Percentiles rank a stretch among this genome's conserved stretches.
Evolutionary conservation across 2,797 vertebrate species (phyloP).

Genomic region (Malurus leucopterus): DNA sequence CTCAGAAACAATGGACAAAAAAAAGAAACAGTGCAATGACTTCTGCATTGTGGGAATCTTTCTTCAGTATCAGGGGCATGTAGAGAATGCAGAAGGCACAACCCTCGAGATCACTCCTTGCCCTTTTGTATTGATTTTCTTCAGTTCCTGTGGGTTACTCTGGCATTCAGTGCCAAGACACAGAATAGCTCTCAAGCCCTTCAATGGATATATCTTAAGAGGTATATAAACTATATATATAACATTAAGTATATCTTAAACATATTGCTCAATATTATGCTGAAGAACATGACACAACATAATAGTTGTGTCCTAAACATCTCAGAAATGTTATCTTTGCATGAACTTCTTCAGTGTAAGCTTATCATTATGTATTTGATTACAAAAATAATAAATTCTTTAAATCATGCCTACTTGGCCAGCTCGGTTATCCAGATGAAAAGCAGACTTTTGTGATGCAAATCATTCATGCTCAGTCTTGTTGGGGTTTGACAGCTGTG

Average conservation of each 20-base stretch:
- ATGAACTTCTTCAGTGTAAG: not conserved
- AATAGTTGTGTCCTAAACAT: not conserved
- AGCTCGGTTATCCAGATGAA: not conserved
- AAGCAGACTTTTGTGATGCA: not conserved
- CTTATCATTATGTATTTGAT: not conserved
- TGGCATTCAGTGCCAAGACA: not conserved
- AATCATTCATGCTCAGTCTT: not conserved
- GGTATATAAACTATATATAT: not conserved
- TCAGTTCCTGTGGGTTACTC: not conserved
- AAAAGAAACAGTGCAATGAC: not conserved
- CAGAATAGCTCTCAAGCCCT: not conserved
- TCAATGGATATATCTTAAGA: not conserved
- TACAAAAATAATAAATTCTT: not conserved
- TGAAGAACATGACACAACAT: not conserved
- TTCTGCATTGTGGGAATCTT: not conserved
- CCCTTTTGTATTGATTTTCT: not conserved
- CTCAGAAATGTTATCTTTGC: not conserved
- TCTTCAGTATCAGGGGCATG: not conserved
- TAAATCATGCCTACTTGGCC: not conserved
- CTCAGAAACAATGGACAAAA: not conserved
- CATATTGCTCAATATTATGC: not conserved
- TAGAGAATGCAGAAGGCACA: not conserved
- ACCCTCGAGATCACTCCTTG: not conserved
- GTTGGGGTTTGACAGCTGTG: not conserved
- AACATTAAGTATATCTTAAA: not conserved